Evolutionary conservation across 2,113 vertebrate species (phyloP).

Genomic region (Opisthocomus hoazin): DNA sequence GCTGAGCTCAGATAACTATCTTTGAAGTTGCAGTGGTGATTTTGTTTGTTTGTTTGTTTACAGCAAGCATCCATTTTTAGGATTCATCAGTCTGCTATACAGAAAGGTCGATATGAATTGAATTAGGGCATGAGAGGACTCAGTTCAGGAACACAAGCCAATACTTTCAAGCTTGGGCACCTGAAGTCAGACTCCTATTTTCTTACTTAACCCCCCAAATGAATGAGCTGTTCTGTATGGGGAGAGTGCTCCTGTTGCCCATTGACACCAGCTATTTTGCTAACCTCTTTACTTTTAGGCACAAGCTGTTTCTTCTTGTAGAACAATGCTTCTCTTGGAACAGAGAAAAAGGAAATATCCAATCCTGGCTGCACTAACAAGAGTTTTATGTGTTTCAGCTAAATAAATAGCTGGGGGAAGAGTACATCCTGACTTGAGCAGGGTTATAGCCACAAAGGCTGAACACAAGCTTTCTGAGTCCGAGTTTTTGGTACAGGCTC

Average conservation of each 20-base stretch:
- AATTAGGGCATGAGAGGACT: neutral
- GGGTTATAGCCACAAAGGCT: neutral
- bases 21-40: neutral
- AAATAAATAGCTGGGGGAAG: conserved; percentile 13
- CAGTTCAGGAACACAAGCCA: neutral
- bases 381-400: conserved; percentile 18
- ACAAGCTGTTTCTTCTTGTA: conserved; percentile 25
- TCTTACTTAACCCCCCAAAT: neutral
- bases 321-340: conserved; percentile 34
- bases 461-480: neutral
- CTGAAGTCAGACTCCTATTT: neutral
- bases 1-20: neutral
- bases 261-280: neutral
- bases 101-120: neutral
- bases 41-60: neutral
- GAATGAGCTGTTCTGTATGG: neutral
- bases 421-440: neutral
- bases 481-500: neutral
- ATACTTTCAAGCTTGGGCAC: neutral
- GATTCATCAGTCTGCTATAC: neutral
- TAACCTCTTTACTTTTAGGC: conserved; percentile 8
- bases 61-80: neutral
- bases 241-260: neutral
- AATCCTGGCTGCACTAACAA: neutral
- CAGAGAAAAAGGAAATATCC: conserved; percentile 13